Conservation (phyloP, 2,113 vertebrate genomes). For the Tor tambroides region DNA sequence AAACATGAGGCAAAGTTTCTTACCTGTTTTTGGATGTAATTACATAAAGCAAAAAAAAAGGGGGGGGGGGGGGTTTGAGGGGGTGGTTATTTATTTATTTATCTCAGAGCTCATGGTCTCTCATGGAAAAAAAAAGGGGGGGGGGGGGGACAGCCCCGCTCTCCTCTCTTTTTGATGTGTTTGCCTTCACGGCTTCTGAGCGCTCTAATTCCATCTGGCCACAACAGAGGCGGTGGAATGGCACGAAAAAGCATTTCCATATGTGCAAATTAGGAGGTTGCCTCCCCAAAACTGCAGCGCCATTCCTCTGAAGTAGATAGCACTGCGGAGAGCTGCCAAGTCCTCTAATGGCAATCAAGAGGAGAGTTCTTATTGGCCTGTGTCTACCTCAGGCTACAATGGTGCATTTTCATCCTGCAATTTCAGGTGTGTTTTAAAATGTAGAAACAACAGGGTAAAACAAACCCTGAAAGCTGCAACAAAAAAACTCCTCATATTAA, state of each 20-base stretch:
- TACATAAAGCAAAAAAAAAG: constrained; percentile 11
- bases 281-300: constrained; percentile 83
- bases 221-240: constrained; percentile 89
- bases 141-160: constrained; percentile 17
- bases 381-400: constrained; percentile 53
- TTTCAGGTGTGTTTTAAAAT: constrained; percentile 45
- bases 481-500: too few relatives aligned
- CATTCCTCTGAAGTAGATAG: constrained; percentile 85
- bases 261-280: constrained; percentile 96
- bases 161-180: constrained; percentile 81
- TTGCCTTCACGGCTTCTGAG: constrained; percentile 96
- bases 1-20: constrained; percentile 9
- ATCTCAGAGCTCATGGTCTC: constrained; percentile 58
- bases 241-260: constrained; percentile 97
- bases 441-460: neutral
- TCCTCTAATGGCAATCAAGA: constrained; percentile 86
- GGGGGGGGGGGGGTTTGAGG: neutral
- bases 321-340: constrained; percentile 78
- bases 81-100: constrained; percentile 47
- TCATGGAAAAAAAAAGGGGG: constrained; percentile 50
- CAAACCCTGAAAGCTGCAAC: neutral
- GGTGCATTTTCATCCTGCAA: constrained; percentile 55
- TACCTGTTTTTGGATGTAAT: constrained; percentile 34
- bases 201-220: constrained; percentile 99
- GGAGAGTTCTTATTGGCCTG: constrained; percentile 78